Conservation (phyloP, 2,113 vertebrate species). For the Chionomys nivalis region DNA sequence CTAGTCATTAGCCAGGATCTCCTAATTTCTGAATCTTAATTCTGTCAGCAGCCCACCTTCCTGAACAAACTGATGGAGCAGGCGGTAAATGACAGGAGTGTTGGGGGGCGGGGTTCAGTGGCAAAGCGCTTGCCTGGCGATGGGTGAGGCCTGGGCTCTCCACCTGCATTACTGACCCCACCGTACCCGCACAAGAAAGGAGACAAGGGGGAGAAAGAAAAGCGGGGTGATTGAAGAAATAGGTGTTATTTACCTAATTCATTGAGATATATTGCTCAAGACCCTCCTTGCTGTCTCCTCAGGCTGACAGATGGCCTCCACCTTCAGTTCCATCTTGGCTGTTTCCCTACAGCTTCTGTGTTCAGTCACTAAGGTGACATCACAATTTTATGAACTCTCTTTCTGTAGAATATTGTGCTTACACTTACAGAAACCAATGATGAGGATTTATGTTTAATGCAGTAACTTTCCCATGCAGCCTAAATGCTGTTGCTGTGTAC, state of each 20-base stretch:
- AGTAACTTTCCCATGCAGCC: background rate
- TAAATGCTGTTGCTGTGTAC: background rate
- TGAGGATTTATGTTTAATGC: background rate
- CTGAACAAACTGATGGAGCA: background rate
- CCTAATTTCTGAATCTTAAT: background rate
- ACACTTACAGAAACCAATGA: conserved; percentile 21
- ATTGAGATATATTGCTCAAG: background rate
- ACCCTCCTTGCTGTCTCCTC: background rate
- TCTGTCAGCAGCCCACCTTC: background rate
- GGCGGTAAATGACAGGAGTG: background rate
- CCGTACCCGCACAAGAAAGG: background rate
- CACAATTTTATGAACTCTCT: background rate
- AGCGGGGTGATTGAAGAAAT: background rate
- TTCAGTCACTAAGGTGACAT: background rate
- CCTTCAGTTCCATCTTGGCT: background rate
- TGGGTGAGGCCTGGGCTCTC: background rate
- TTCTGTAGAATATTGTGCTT: conserved; percentile 34
- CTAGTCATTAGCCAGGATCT: background rate
- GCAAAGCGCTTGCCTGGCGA: background rate
- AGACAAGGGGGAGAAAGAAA: too few species aligned
- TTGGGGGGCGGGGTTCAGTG: background rate
- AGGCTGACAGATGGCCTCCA: background rate
- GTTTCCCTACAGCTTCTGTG: background rate
- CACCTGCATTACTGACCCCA: background rate
- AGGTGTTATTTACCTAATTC: conserved; percentile 24